These are phyloP conservation scores for Etheostoma spectabile DNA, from an alignment of 2,113 vertebrate species.

Conservation along the genomic window DNA sequence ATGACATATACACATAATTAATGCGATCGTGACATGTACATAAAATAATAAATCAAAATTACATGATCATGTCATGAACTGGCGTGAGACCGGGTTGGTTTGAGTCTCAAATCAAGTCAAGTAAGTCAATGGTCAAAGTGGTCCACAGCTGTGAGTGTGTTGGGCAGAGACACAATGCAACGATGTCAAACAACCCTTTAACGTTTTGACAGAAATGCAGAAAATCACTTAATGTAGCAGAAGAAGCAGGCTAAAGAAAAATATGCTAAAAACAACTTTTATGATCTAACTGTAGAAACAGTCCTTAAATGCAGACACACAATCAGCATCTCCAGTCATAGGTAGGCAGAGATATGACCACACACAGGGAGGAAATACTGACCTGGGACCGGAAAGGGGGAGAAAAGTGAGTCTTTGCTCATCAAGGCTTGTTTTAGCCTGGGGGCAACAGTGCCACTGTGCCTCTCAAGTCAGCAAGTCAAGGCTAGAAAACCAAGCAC, in stretches of 20 bases:
- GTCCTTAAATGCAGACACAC: constrained; percentile 17
- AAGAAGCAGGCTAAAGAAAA: too few species aligned
- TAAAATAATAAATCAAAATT: too few species aligned
- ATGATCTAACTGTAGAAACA: constrained; percentile 45
- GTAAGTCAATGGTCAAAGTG: neutral
- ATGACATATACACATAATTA: too few species aligned
- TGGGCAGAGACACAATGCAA: neutral
- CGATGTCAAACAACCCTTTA: neutral
- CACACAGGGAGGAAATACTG: constrained; percentile 29
- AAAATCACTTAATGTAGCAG: neutral
- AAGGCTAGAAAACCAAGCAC: constrained; percentile 63
- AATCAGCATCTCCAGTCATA: constrained; percentile 34
- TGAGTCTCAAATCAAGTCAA: neutral
- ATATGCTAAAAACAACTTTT: constrained; percentile 15
- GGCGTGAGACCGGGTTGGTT: too few species aligned
- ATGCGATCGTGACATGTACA: too few species aligned
- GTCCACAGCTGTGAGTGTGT: neutral
- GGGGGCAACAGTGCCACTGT: constrained; percentile 74
- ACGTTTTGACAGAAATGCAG: constrained; percentile 5
- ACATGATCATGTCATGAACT: too few species aligned
- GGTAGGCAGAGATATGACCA: constrained; percentile 38
- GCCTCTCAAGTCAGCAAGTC: constrained; percentile 72
- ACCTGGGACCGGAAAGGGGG: constrained; percentile 43
- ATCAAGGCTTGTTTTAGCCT: constrained; percentile 81
- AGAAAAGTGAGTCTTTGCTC: constrained; percentile 64